Percentiles rank a stretch among this genome's conserved stretches.
Conservation (phyloP, 2,797 vertebrate genomes). For the Graptemys geographica region DNA sequence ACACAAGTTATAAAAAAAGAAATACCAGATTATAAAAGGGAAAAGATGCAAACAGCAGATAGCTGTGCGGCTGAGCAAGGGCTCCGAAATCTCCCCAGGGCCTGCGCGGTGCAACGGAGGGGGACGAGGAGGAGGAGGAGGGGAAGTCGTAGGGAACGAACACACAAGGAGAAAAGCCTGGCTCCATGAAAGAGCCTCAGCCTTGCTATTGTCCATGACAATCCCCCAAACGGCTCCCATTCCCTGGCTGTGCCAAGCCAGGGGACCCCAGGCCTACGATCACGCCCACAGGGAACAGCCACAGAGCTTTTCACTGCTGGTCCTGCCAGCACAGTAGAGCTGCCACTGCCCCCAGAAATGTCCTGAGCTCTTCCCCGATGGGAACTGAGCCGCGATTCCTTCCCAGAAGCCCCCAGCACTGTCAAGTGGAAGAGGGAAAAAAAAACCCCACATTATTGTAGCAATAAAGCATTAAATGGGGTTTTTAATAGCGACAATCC, state of each 20-base stretch:
- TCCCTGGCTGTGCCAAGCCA: not conserved
- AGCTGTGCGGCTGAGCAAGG: slow-evolving; percentile 30
- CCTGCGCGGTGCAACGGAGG: not conserved
- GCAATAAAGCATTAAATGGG: slow-evolving; percentile 68
- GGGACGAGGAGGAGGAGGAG: not conserved
- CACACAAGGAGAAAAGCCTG: not conserved
- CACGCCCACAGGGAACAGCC: not conserved
- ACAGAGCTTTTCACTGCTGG: not conserved
- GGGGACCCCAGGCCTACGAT: accelerated
- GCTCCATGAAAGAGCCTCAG: not conserved
- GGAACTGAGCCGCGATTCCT: not conserved
- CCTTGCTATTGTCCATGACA: not conserved
- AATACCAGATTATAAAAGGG: slow-evolving; percentile 50
- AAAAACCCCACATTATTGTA: slow-evolving; percentile 7
- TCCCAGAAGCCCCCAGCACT: not conserved
- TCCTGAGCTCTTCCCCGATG: not conserved
- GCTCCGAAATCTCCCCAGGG: not conserved
- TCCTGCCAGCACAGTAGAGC: not conserved
- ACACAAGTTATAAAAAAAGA: slow-evolving; percentile 23
- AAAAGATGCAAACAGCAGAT: slow-evolving; percentile 64
- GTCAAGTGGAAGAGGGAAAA: not conserved
- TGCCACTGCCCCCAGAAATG: not conserved
- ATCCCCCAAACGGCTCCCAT: accelerated
- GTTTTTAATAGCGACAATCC: slow-evolving; percentile 68
- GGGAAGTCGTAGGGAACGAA: accelerated